Base-by-base conservation (phyloP, 2,888 invertebrate genomes). In the Cheilosia impressa region DNA sequence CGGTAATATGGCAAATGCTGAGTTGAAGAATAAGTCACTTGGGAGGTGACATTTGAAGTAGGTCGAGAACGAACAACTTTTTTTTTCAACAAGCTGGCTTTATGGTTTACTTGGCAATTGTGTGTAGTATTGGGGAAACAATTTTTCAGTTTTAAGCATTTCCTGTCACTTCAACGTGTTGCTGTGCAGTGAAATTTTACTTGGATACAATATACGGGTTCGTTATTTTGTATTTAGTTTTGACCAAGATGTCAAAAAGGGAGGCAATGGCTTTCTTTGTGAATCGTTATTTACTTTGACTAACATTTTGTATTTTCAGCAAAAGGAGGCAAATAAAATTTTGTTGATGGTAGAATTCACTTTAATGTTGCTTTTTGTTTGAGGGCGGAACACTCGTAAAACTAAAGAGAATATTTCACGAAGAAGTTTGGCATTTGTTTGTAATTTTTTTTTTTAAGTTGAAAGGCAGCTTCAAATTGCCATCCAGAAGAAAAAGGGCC, bases 1-100 rank as follows among this genome's bases (percentile, higher is more conserved):
- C 31, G 58, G 58, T 15, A 58, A 53, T 31, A 31, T 58, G 58
- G 50, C 52, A 43, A 75, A 71, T 76, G 80, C 69, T 71, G 13
- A 55, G 60, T 52, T 55, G 60, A 80, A 60, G 58, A 84, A 79
- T 84, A 76, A 75, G 75, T 80, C 84, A 80, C 65, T 80, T 75
- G 63, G 24, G 53, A 31, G 68, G 43, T 57, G 78, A 79, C 69
- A 41, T 55, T 63, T 62, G 55, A 69, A 78, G 63, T 47, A 50
- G 69, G 69, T 71, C 55, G 60, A 38, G 24, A n/a, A 38, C 13
- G 41, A 24, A 1, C 7, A 27, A 13, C 5, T 2, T 15, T 34
- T 17, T 38, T 34, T 52, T 45, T 38, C 41, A 5, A 15, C 45
- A 53, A 45, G 27, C 17, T 62, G 68, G 62, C 62, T 79, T 75